Percentiles rank a stretch among this genome's conserved stretches.
Conservation (phyloP, 1,140 invertebrate species). For the Ceratosolen solmsi region DNA sequence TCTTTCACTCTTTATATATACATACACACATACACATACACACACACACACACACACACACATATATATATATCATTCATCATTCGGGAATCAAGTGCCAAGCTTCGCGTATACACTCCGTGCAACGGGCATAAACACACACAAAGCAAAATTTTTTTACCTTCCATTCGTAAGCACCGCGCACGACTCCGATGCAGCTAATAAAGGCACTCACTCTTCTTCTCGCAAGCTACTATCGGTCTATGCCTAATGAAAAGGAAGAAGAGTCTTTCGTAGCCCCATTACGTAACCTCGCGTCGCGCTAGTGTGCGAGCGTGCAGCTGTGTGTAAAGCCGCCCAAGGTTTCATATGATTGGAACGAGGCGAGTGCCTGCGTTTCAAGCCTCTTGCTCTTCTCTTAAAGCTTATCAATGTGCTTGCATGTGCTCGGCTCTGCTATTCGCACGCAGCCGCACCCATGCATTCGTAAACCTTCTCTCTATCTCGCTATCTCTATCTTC, state of each 20-base stretch:
- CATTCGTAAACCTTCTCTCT: slow-evolving; percentile 18
- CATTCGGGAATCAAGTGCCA: slow-evolving; percentile 37
- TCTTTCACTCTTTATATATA: slow-evolving; percentile 20
- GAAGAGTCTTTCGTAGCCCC: slow-evolving; percentile 40
- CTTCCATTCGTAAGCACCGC: slow-evolving; percentile 8
- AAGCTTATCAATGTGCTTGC: slow-evolving; percentile 67
- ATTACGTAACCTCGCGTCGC: slow-evolving; percentile 58
- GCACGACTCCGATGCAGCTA: slow-evolving; percentile 30
- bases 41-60: too few species aligned
- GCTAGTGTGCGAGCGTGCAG: too few species aligned
- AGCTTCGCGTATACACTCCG: neutral
- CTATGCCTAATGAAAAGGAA: slow-evolving; percentile 54
- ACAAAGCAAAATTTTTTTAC: neutral
- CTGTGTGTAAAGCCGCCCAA: too few species aligned
- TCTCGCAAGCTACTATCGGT: slow-evolving; percentile 25
- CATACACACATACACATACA: too few species aligned
- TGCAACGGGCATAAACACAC: neutral
- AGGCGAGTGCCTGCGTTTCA: neutral
- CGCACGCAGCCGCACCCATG: slow-evolving; percentile 65
- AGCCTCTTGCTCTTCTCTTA: slow-evolving; percentile 45
- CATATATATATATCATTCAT: neutral
- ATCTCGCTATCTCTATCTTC: slow-evolving; percentile 52
- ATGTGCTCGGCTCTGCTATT: slow-evolving; percentile 68
- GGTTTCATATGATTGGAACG: slow-evolving; percentile 43
- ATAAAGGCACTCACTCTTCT: slow-evolving; percentile 27